Conservation (phyloP, 2,888 invertebrate species). For the Drosophila mettleri region DNA sequence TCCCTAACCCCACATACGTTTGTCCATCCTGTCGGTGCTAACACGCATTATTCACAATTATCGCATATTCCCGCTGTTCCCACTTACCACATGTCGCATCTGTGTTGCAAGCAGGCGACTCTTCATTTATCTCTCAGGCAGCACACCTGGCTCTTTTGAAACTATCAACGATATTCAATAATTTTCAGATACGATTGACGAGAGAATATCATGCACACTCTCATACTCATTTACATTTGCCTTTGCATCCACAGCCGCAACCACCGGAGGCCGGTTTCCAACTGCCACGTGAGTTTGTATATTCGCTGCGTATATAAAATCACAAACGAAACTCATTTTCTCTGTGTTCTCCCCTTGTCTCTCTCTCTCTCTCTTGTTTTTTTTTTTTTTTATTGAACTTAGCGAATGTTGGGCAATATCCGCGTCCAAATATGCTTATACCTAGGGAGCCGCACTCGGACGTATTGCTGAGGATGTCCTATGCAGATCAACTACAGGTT, state of each 20-base stretch:
- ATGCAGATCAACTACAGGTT: conserved; percentile 86
- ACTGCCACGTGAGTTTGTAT: conserved; percentile 87
- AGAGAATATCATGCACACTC: conserved; percentile 97
- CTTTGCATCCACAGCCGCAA: conserved; percentile 91
- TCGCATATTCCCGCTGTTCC: conserved; percentile 32
- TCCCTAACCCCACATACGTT: conserved; percentile 45
- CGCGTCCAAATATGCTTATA: conserved; percentile 86
- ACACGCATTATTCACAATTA: conserved; percentile 58
- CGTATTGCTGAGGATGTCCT: conserved; percentile 85
- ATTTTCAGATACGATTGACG: conserved; percentile 94
- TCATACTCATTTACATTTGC: conserved; percentile 96
- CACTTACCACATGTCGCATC: conserved; percentile 59
- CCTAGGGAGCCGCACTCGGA: conserved; percentile 85
- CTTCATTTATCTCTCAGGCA: conserved; percentile 61
- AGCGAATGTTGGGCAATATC: conserved; percentile 86
- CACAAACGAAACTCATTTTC: conserved; percentile 32
- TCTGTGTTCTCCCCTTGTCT: conserved; percentile 4
- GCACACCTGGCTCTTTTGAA: conserved; percentile 82
- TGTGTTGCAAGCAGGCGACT: conserved; percentile 44
- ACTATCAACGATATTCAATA: conserved; percentile 82
- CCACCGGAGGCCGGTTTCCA: conserved; percentile 90
- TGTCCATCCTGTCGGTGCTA: conserved; percentile 58
- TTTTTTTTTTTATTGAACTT: too few relatives aligned
- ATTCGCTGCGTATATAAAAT: conserved; percentile 55
- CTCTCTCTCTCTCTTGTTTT: too few relatives aligned